A percentile compares a stretch with the other conserved stretches of the same genome.
Evolutionary conservation across 1,140 invertebrate species (phyloP).

Genomic region (Lepidurus packardi): DNA sequence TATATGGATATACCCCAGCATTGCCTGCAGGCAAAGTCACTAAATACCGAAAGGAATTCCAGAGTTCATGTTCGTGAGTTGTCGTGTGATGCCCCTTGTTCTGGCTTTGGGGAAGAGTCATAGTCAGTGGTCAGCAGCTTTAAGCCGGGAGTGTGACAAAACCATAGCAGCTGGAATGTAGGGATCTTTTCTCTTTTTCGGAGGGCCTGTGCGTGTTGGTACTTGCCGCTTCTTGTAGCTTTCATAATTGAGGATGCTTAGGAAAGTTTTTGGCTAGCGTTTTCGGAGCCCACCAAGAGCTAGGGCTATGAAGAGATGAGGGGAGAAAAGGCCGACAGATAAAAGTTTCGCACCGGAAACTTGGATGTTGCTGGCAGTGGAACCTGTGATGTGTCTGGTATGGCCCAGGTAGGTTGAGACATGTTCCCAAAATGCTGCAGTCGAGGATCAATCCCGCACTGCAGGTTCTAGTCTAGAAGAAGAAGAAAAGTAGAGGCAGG

Average conservation of each 20-base stretch:
- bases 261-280: not conserved
- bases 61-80: slow-evolving; percentile 11
- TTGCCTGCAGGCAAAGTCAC: not conserved
- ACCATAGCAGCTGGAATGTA: slow-evolving; percentile 9
- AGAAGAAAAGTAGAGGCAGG: not conserved
- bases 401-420: slow-evolving; percentile 10
- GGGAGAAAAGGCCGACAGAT: slow-evolving; percentile 7
- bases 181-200: not conserved
- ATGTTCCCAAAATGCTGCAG: not conserved
- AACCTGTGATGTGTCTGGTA: not conserved
- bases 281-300: not conserved
- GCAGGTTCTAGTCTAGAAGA: not conserved
- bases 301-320: not conserved
- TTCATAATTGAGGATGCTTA: slow-evolving; percentile 12
- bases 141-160: not conserved
- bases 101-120: not conserved
- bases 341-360: slow-evolving; percentile 13
- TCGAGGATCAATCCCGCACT: not conserved
- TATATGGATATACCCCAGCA: not conserved
- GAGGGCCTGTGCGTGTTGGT: not conserved
- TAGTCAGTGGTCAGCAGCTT: slow-evolving; percentile 4
- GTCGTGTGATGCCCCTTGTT: slow-evolving; percentile 1
- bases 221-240: not conserved
- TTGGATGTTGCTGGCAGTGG: not conserved
- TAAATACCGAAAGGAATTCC: slow-evolving; percentile 19